Conservation (phyloP, 2,113 vertebrate species). For the Ailuropoda melanoleuca region DNA sequence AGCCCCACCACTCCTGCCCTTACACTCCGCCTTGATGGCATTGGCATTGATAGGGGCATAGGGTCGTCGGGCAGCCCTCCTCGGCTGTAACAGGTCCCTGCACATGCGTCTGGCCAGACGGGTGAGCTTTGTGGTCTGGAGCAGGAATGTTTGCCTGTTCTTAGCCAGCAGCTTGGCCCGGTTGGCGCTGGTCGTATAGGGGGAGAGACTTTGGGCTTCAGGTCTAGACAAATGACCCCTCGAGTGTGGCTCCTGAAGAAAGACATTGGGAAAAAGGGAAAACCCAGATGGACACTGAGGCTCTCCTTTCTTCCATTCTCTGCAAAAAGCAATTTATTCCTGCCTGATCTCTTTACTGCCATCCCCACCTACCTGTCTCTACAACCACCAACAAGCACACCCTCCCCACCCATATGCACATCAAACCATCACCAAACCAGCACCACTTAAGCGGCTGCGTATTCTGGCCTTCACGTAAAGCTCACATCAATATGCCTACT, state of each 20-base stretch:
- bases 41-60: constrained; percentile 97
- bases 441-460: background rate
- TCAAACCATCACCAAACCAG: background rate
- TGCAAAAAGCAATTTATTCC: background rate
- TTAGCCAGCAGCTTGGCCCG: constrained; percentile 95
- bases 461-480: background rate
- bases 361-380: background rate
- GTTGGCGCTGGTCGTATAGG: constrained; percentile 93
- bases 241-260: constrained; percentile 88
- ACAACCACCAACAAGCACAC: background rate
- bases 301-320: background rate
- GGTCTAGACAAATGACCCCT: constrained; percentile 91
- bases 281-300: background rate
- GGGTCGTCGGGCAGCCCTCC: constrained; percentile 91
- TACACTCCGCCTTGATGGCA: constrained; percentile 96
- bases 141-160: constrained; percentile 95
- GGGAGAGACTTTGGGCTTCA: constrained; percentile 93
- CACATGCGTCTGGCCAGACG: constrained; percentile 94
- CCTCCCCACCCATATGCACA: background rate
- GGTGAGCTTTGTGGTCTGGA: constrained; percentile 96
- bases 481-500: background rate
- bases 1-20: constrained; percentile 37
- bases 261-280: rapidly evolving
- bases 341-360: background rate
- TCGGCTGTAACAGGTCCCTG: constrained; percentile 93